Base-by-base conservation (phyloP, 2,888 invertebrate genomes). In the Standfussiana lucernea region DNA sequence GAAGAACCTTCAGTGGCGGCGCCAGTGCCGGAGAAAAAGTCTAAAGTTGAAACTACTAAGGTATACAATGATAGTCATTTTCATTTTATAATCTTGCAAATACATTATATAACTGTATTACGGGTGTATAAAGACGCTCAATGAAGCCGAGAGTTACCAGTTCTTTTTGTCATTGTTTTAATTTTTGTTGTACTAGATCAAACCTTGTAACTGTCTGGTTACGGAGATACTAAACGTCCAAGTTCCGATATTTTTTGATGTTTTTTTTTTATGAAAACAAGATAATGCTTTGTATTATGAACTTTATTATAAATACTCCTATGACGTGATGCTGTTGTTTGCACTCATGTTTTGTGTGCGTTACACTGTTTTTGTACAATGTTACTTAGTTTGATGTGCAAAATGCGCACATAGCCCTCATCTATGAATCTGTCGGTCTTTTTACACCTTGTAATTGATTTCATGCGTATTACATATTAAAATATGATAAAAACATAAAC, bases 1-100 rank as follows among this genome's bases (percentile, higher is more conserved):
- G 96, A 96, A 77, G 96, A 96, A 88, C 89, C 91, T 50, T 96
- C 96, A 50, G 79, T 95, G 40, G 94, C 95, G 76, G 89, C 93
- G 78, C 93, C 95, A 45, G 90, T 86, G 64, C 93, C 94, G 8
- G 96, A 96, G 88, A 95, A 95, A 92, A 96, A 95, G 85, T 59
- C 93, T 69, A 95, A 95, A 91, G 82, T 91, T 84, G 93, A 94
- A 82, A 78, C 91, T 69, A 92, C 92, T 80, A 93, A 95, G 95
- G 95, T 95, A 93, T 77, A 85, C 69, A 77, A 40, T 18, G 18
- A 65, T 72, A 77, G 53, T 47, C 40, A 42, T 59, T 53, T 42
- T 72, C 37, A 59, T 13, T 35, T 59, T 28, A 8, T 0, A 18
- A 73, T 79, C 35, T 42, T 56, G 0, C 42, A 73, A 69, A 53